Percentiles rank a stretch among this genome's conserved stretches.
These are phyloP conservation scores for Andrena camellia DNA, from an alignment of 2,888 invertebrate species.

Conservation along the genomic window DNA sequence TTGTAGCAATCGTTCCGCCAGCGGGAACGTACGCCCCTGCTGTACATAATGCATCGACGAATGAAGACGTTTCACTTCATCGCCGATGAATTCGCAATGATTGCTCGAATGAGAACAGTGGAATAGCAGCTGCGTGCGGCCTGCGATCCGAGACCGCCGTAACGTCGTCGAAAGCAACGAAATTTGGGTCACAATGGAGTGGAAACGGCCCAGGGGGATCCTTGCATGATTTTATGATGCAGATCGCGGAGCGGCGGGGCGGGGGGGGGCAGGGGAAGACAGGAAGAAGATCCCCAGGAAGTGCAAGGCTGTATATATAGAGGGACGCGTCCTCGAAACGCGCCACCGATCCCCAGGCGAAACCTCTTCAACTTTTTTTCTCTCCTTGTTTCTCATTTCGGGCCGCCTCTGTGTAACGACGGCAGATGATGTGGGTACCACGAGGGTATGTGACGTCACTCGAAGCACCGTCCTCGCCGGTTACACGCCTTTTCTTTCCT, in stretches of 20 bases:
- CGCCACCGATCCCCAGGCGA: not conserved
- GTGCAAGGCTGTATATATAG: not conserved
- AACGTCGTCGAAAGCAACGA: constrained; percentile 14
- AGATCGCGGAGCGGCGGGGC: not conserved
- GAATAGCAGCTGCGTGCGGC: constrained; percentile 15
- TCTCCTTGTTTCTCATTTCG: constrained; percentile 24
- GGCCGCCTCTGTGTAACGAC: constrained; percentile 40
- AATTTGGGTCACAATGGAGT: constrained; percentile 21
- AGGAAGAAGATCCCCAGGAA: constrained; percentile 19
- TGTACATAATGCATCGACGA: not conserved
- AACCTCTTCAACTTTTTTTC: constrained; percentile 20
- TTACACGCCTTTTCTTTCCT: constrained; percentile 28
- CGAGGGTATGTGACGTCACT: constrained; percentile 77
- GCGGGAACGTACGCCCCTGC: not conserved
- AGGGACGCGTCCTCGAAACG: constrained; percentile 22
- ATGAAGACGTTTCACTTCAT: not conserved
- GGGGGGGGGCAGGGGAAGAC: not conserved
- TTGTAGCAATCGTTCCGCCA: not conserved
- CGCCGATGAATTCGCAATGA: not conserved
- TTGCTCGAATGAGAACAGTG: not conserved
- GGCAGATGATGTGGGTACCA: constrained; percentile 79
- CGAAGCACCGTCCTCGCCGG: constrained; percentile 37
- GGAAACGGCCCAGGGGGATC: constrained; percentile 6
- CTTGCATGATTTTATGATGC: not conserved
- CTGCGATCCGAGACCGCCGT: not conserved